Percentiles rank a stretch among this genome's conserved stretches.
Evolutionary conservation across 2,113 vertebrate genomes (phyloP).

Genomic region (Thryonomys swinderianus): DNA sequence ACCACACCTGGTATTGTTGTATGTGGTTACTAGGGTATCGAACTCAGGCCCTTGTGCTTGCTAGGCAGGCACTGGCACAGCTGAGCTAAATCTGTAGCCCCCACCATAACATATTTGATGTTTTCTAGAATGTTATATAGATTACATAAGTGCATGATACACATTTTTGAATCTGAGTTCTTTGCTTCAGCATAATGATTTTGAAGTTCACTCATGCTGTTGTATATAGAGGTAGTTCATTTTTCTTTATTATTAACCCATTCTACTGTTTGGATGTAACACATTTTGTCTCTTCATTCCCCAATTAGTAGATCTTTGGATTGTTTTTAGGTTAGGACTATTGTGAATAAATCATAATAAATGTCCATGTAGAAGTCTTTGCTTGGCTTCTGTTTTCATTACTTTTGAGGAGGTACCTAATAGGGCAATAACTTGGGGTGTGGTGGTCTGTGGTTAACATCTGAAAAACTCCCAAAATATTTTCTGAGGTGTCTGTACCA

Average conservation of each 20-base stretch:
- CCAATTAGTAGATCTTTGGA: neutral
- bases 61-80: too few species aligned
- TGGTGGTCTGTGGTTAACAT: neutral
- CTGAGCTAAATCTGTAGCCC: too few species aligned
- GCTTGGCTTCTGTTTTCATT: neutral
- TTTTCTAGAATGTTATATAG: slow-evolving; percentile 25
- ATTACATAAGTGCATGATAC: neutral
- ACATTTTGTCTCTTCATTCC: neutral
- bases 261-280: neutral
- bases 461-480: neutral
- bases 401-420: neutral
- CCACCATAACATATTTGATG: neutral
- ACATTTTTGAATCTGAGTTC: neutral
- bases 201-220: neutral
- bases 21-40: too few species aligned
- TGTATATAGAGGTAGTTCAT: neutral
- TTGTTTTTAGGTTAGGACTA: neutral
- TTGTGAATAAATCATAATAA: neutral
- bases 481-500: neutral
- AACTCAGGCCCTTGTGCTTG: too few species aligned
- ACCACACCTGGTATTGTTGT: too few species aligned
- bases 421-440: neutral
- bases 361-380: neutral
- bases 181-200: neutral
- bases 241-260: neutral